Evolutionary conservation across 1,140 invertebrate species (phyloP).

Genomic region (Mya arenaria): DNA sequence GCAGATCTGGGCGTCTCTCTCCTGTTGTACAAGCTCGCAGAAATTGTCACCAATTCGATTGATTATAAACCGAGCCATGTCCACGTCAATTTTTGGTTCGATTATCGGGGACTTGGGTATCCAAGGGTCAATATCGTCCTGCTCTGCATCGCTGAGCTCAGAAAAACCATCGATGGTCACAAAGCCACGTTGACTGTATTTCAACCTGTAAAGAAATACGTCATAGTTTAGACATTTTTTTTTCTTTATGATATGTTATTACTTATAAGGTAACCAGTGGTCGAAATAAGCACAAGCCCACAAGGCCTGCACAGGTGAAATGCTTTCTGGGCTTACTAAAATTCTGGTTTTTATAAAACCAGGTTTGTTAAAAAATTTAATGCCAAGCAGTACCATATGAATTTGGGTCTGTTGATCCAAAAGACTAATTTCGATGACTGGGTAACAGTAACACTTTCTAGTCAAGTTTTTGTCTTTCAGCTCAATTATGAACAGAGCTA

Average conservation of each 20-base stretch:
- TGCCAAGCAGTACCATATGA: too few relatives aligned
- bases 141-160: constrained; percentile 93
- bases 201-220: constrained; percentile 83
- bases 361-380: too few relatives aligned
- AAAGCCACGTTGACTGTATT: constrained; percentile 94
- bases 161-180: constrained; percentile 96
- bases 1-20: constrained; percentile 90
- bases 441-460: too few relatives aligned
- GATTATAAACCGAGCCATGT: constrained; percentile 95
- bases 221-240: background rate
- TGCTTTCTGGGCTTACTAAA: too few relatives aligned
- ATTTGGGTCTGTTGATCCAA: too few relatives aligned
- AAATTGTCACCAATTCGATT: constrained; percentile 97
- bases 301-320: too few relatives aligned
- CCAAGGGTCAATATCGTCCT: constrained; percentile 93
- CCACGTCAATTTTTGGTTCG: constrained; percentile 88
- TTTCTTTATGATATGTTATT: too few relatives aligned
- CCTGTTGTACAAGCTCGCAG: constrained; percentile 95
- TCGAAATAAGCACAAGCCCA: background rate
- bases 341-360: too few relatives aligned
- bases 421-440: too few relatives aligned
- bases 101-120: constrained; percentile 84
- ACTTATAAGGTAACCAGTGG: too few relatives aligned
- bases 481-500: too few relatives aligned
- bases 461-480: too few relatives aligned